These are phyloP conservation scores for Cepaea nemoralis DNA, from an alignment of 1,140 invertebrate genomes.

Conservation along the genomic window DNA sequence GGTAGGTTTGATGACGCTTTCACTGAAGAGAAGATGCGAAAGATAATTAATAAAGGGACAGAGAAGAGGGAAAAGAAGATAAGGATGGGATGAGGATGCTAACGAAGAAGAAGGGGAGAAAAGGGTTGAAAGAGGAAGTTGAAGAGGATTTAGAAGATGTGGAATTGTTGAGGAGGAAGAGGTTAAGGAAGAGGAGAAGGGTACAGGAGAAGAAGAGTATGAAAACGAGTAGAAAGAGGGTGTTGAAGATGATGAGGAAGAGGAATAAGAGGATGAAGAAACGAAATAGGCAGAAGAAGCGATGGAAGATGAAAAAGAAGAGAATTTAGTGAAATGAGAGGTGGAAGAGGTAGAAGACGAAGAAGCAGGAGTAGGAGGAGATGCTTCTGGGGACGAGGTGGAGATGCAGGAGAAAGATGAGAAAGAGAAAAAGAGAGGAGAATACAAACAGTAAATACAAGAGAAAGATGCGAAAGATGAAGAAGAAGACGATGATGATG, in stretches of 20 bases:
- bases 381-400: background rate
- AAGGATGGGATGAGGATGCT: background rate
- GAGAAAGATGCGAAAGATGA: constrained; percentile 8
- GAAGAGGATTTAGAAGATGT: background rate
- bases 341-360: no score
- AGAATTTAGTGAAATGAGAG: background rate
- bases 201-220: background rate
- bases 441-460: no score
- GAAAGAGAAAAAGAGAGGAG: no score
- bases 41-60: no score
- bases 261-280: no score
- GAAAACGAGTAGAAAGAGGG: background rate
- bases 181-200: background rate
- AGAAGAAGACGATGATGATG: no score
- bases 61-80: constrained; percentile 2
- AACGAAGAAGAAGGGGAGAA: background rate
- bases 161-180: background rate
- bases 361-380: background rate
- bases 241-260: no score
- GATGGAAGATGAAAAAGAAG: background rate
- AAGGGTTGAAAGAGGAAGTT: background rate
- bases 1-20: no score
- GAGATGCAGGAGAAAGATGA: no score
- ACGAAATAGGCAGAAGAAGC: background rate
- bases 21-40: no score